phyloP scores from a whole-genome alignment of 2,113 vertebrate genomes.

The Entomyzon cyanotis region DNA sequence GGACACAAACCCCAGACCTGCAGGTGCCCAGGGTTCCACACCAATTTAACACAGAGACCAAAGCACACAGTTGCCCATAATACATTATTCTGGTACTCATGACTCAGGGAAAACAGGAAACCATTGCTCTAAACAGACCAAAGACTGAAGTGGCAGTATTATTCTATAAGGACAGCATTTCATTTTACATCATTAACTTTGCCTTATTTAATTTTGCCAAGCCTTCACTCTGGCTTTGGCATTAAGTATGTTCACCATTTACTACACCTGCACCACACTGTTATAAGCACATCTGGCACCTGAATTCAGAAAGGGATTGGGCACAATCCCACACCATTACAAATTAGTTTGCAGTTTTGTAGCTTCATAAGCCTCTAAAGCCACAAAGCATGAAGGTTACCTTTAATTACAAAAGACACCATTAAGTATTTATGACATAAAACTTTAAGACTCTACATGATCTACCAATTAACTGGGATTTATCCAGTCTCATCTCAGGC shows the following conservation, averaged over 20 bases:
- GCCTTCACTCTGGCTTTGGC: background rate
- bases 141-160: background rate
- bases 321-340: background rate
- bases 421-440: background rate
- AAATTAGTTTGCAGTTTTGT: background rate
- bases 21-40: background rate
- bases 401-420: background rate
- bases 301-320: background rate
- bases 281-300: background rate
- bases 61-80: background rate
- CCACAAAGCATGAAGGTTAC: background rate
- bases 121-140: background rate
- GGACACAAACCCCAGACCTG: background rate
- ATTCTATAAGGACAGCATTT: background rate
- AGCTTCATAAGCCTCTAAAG: background rate
- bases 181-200: background rate
- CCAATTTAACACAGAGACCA: background rate
- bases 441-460: background rate
- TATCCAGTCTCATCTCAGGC: background rate
- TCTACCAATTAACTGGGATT: background rate
- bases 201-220: background rate
- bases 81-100: background rate
- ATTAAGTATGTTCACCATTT: background rate
- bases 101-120: background rate
- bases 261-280: background rate